A percentile compares a stretch with the other conserved stretches of the same genome.
phyloP scores from a whole-genome alignment of 2,113 vertebrate species.

The Caretta caretta region DNA sequence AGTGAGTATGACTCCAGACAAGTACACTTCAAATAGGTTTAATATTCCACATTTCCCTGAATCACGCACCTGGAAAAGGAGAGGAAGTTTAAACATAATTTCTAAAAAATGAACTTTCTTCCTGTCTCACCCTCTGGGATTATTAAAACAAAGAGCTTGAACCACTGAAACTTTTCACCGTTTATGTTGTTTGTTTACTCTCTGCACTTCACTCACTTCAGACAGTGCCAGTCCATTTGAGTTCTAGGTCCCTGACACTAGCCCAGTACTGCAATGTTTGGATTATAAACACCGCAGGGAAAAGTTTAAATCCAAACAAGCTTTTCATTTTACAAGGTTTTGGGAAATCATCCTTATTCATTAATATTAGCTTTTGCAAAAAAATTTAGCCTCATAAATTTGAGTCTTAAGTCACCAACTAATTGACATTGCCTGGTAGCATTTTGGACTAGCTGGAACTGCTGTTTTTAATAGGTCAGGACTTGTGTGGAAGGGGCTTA shows the following conservation, averaged over 20 bases:
- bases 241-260: neutral
- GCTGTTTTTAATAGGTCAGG: neutral
- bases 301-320: neutral
- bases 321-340: neutral
- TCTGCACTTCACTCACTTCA: neutral
- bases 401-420: neutral
- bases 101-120: neutral
- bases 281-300: neutral
- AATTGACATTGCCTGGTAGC: neutral
- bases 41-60: neutral
- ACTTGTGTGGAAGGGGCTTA: conserved; percentile 74
- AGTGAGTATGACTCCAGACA: neutral
- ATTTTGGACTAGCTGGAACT: neutral
- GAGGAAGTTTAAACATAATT: neutral
- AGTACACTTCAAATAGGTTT: neutral
- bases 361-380: neutral
- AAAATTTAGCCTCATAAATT: neutral
- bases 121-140: neutral
- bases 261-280: neutral
- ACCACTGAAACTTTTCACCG: neutral
- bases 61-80: neutral
- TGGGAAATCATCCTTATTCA: neutral
- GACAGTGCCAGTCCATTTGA: neutral
- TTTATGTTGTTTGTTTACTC: neutral
- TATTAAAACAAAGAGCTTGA: neutral